phyloP scores from a whole-genome alignment of 2,113 vertebrate species.

The Vireo altiloquus region DNA sequence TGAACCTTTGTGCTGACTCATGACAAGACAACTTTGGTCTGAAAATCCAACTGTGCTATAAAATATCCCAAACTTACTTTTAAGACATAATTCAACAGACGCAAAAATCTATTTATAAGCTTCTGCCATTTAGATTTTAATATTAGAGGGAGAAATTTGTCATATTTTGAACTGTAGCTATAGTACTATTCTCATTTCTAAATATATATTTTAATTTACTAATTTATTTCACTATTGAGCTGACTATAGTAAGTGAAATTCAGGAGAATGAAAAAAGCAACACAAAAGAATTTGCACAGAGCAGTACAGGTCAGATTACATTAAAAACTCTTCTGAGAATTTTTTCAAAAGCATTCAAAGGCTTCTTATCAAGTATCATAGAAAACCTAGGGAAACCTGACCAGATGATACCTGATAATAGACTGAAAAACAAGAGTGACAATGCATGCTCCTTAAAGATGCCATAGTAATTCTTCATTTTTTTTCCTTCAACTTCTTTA shows the following conservation, averaged over 20 bases:
- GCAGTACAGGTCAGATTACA: neutral
- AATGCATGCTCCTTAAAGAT: neutral
- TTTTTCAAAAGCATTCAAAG: neutral
- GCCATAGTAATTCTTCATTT: neutral
- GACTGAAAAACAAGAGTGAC: neutral
- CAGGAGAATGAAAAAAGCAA: neutral
- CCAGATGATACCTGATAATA: neutral
- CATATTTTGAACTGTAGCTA: neutral
- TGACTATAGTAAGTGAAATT: neutral
- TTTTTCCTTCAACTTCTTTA: neutral
- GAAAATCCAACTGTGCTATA: neutral
- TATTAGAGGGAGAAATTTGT: neutral
- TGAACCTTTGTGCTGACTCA: neutral
- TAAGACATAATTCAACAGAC: neutral
- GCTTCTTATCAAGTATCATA: neutral
- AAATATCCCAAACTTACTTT: neutral
- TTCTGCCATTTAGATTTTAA: neutral
- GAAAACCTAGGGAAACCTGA: neutral
- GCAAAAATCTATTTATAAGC: neutral
- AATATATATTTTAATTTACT: neutral
- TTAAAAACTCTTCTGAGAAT: neutral
- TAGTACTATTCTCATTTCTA: neutral
- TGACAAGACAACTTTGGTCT: neutral
- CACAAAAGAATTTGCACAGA: neutral
- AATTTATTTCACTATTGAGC: neutral